Evolutionary conservation across 1,140 invertebrate genomes (phyloP), one percentile per base, ranked within the genome.

Genomic region (Bradynema listronoti): DNA sequence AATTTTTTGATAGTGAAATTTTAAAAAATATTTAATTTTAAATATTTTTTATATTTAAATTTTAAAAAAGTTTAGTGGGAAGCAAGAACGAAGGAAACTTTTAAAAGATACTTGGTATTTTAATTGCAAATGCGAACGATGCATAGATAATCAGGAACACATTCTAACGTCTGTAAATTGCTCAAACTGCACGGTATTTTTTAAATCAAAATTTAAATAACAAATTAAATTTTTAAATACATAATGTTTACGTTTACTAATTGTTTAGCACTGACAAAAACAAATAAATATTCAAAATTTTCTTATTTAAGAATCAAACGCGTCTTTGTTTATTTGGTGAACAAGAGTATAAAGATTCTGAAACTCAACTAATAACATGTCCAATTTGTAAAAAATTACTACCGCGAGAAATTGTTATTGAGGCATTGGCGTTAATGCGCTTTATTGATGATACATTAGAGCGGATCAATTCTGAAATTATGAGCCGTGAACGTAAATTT

Each of bases 141-240:
- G 74, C 46, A 41, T 29, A 2, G 74, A 77, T 41, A 34, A 50
- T n/a, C 34, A 33, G 2, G 74, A 77, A 24, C 58, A 77, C 34
- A 49, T 76, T 16, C 60, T 77, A 1, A 78, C 74, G 7, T 47
- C 71, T 9, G 66, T 77, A 19, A 50, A 61, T 46, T 78, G 75
- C 45, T 65, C 56, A 2, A 30, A 62, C 24, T 74, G 69, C 19
- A 60, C 41, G 45, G 62, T 69, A 41, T 25, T 45, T 59, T 65
- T 16, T 14, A 14, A 22, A 9, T 11, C 32, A 14, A 52, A 11
- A 29, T 7, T 56, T 6, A n/a, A n/a, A n/a, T n/a, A n/a, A n/a
- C 42, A 6, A 9, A 6, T 19, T 9, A 9, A 61, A 65, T 61
- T n/a, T 34, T 52, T 63, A 16, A 2, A 55, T n/a, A n/a, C n/a